Base-by-base conservation (phyloP, 2,797 vertebrate genomes). In the Gambusia yucatana region DNA sequence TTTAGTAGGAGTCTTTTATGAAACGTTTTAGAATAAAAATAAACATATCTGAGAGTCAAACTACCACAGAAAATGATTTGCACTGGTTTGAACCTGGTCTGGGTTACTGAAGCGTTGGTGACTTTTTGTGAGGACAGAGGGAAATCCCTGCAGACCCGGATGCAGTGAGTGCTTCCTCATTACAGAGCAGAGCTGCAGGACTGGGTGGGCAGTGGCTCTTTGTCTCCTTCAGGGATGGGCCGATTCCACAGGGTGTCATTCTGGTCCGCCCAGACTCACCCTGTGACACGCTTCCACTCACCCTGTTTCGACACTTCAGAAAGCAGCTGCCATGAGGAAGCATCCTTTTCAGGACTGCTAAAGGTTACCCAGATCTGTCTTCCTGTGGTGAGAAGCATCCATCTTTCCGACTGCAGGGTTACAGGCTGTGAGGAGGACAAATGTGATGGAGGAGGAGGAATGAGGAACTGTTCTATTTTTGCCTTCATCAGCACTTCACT, bases 141-240 rank as follows among this genome's bases (percentile, higher is more conserved):
- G 86, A 85, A 89, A 76, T 55, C 91, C 88, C 89, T 78, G 84
- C 82, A 88, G 92, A 90, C 93, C 85, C 95, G 96, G 95, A 94
- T 96, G 94, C 73, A 81, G 86, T 84, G 80, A 91, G 89, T 91
- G 90, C 22, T 76, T 76, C 89, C 84, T 91, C 94, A 95, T 95
- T 96, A 96, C 90, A 94, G 93, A 88, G 67, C 77, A 91, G 91
- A 86, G 82, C 78, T 78, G 84, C 41, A 82, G 85, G 55, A 71
- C 84, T 76, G 72, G 85, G 85, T 87, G 87, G 17, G 0, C 86
- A 92, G 88, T 41, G 46, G 17, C 28, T 72, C 25, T 22, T 41
- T 55, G 79, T 55, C 73, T 82, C 65, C 30, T 90, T 93, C 92
- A 94, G 95, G 95, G 96, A 94, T 96, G 95, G 91, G 77, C 10